Evolutionary conservation across 1,140 invertebrate species (phyloP).

Genomic region (Brachionus manjavacas): DNA sequence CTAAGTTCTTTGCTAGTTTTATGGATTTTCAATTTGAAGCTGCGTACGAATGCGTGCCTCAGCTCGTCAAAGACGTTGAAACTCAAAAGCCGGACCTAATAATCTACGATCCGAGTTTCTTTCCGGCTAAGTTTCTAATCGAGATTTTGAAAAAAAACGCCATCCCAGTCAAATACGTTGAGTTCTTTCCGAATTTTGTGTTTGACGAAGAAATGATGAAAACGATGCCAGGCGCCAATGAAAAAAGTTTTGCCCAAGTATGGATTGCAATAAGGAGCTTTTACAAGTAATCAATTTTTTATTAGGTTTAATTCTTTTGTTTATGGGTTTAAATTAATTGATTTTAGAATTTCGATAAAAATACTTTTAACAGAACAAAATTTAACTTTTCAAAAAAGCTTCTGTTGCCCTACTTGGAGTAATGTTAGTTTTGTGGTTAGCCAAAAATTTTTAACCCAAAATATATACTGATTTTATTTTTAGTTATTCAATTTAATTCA

Average conservation of each 20-base stretch:
- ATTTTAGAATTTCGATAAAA: too few species aligned
- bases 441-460: too few species aligned
- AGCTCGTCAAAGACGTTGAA: background rate
- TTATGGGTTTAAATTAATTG: too few species aligned
- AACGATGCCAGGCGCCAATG: background rate
- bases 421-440: too few species aligned
- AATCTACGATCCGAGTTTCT: background rate
- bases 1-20: background rate
- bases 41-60: background rate
- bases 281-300: background rate
- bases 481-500: too few species aligned
- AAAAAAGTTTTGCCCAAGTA: background rate
- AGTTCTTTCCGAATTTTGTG: slow-evolving; percentile 12
- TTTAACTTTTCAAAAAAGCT: too few species aligned
- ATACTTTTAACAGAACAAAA: too few species aligned
- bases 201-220: slow-evolving; percentile 22
- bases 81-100: background rate
- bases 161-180: background rate
- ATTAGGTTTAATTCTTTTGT: background rate
- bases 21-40: background rate
- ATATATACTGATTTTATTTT: too few species aligned
- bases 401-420: too few species aligned
- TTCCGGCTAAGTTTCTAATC: background rate
- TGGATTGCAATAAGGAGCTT: background rate
- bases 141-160: background rate